Evolutionary conservation across 2,888 invertebrate genomes (phyloP).

Genomic region (Callimorpha dominula): DNA sequence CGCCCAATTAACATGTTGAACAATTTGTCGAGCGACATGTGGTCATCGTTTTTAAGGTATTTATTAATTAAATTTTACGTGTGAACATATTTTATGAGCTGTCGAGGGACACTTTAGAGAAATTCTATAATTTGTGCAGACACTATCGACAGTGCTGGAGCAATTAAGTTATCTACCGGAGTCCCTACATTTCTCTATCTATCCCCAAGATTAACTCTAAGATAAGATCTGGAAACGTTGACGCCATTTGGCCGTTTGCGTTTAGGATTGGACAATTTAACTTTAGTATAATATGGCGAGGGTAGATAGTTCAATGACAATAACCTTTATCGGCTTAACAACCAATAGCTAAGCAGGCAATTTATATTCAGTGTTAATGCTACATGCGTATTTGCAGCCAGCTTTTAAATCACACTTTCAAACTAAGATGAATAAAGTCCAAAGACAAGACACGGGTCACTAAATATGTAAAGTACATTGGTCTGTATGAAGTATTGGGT

Average conservation of each 20-base stretch:
- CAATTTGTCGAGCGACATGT: conserved; percentile 65
- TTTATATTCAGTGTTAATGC: conserved; percentile 76
- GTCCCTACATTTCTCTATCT: conserved; percentile 69
- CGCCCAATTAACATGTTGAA: conserved; percentile 59
- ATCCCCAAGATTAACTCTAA: conserved; percentile 73
- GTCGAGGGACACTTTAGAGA: conserved; percentile 31
- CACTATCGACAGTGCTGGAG: conserved; percentile 67
- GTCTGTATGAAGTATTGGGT: conserved; percentile 40
- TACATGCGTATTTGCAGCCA: conserved; percentile 47
- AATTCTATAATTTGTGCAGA: conserved; percentile 66
- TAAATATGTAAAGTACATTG: conserved; percentile 42
- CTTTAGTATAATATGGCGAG: conserved; percentile 68
- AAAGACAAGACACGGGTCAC: conserved; percentile 31
- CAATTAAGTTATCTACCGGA: conserved; percentile 79
- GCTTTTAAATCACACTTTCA: conserved; percentile 58
- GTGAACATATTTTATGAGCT: conserved; percentile 26
- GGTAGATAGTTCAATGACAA: conserved; percentile 77
- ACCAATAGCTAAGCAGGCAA: conserved; percentile 72
- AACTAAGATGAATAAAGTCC: conserved; percentile 52
- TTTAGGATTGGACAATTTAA: conserved; percentile 81
- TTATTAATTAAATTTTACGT: conserved; percentile 35
- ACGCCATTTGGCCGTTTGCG: conserved; percentile 81
- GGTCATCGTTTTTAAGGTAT: conserved; percentile 41
- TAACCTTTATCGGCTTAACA: conserved; percentile 75
- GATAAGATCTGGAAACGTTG: conserved; percentile 81